These are phyloP conservation scores for Contarinia nasturtii DNA, from an alignment of 1,140 invertebrate species.

Conservation along the genomic window DNA sequence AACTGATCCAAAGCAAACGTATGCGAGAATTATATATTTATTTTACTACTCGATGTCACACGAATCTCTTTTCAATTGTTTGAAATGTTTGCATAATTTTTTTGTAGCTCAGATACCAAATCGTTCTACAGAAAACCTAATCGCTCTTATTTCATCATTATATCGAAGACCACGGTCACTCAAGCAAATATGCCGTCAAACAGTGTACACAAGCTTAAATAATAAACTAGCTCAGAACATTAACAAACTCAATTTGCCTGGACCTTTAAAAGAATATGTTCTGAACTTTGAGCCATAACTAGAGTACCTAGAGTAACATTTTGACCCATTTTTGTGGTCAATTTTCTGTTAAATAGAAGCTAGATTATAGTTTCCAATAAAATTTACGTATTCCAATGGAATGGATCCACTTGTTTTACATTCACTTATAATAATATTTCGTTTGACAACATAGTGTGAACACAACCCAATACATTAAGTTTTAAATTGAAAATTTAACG, in stretches of 20 bases:
- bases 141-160: constrained; percentile 34
- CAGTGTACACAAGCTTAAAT: constrained; percentile 39
- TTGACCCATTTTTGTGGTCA: too few species aligned
- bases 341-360: too few species aligned
- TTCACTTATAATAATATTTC: too few species aligned
- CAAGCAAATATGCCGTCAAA: constrained; percentile 42
- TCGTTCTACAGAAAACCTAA: constrained; percentile 36
- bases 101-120: constrained; percentile 44
- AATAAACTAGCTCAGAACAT: constrained; percentile 39
- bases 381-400: too few species aligned
- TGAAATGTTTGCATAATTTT: constrained; percentile 40
- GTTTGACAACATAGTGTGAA: too few species aligned
- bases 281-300: constrained; percentile 41
- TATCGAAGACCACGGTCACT: constrained; percentile 40
- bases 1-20: constrained; percentile 37
- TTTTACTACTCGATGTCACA: constrained; percentile 51
- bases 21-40: constrained; percentile 40
- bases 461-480: too few species aligned
- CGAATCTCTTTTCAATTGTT: constrained; percentile 36
- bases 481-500: too few species aligned
- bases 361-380: too few species aligned
- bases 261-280: constrained; percentile 45
- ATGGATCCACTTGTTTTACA: too few species aligned
- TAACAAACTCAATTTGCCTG: constrained; percentile 44
- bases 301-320: too few species aligned